Evolutionary conservation across 2,888 invertebrate genomes (phyloP).

Genomic region (Eupsilia transversa): DNA sequence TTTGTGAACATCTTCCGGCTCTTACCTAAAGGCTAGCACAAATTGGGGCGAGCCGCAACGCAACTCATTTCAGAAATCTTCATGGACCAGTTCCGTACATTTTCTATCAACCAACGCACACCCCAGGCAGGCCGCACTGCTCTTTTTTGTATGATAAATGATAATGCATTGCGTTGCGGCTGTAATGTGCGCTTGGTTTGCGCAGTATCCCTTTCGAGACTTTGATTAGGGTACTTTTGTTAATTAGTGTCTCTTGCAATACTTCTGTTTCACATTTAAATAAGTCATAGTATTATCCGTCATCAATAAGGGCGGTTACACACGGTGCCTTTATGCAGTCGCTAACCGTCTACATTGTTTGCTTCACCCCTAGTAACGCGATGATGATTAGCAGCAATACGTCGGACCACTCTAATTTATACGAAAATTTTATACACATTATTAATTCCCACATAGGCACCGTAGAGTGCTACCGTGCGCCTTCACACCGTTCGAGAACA

Average conservation of each 20-base stretch:
- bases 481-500: conserved; percentile 75
- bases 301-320: background rate
- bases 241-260: background rate
- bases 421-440: background rate
- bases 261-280: background rate
- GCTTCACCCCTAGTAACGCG: background rate
- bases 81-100: background rate
- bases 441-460: conserved; percentile 65
- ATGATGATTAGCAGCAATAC: background rate
- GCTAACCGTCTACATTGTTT: background rate
- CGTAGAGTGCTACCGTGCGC: conserved; percentile 81
- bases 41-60: background rate
- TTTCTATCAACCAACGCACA: background rate
- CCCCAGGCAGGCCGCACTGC: background rate
- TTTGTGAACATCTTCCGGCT: background rate
- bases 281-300: background rate
- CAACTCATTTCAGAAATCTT: background rate
- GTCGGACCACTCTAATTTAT: background rate
- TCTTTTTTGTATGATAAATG: background rate
- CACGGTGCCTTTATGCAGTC: background rate
- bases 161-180: background rate
- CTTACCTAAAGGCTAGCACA: background rate
- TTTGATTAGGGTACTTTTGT: background rate
- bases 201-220: background rate
- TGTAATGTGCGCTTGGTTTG: background rate